phyloP scores from a whole-genome alignment of 2,113 vertebrate genomes.

The Talpa occidentalis region DNA sequence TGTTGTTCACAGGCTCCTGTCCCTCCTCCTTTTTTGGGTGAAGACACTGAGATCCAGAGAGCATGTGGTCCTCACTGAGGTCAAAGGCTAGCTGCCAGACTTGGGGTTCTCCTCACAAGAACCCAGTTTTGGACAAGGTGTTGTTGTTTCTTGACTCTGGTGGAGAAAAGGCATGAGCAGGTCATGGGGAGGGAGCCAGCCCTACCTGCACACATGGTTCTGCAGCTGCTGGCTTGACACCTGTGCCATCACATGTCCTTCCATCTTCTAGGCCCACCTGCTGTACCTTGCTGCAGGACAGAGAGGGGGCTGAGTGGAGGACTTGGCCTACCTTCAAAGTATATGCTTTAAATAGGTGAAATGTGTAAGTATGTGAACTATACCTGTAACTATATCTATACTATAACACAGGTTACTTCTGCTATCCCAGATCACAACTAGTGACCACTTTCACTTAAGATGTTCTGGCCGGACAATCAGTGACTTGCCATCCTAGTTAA shows the following conservation, averaged over 20 bases:
- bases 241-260: neutral
- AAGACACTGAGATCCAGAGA: neutral
- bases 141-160: neutral
- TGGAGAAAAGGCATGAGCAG: rapidly evolving
- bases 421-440: no score
- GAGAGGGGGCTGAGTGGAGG: neutral
- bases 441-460: no score
- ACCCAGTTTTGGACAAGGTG: neutral
- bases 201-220: rapidly evolving
- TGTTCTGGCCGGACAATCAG: no score
- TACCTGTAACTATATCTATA: no score
- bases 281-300: no score
- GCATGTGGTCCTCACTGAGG: neutral
- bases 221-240: neutral
- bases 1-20: no score
- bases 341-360: no score
- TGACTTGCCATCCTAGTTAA: neutral
- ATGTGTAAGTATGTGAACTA: neutral
- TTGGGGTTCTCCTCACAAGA: neutral
- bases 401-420: no score
- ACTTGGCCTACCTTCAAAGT: neutral
- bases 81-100: rapidly evolving
- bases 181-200: neutral
- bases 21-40: no score
- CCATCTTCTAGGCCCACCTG: neutral